Conservation (phyloP, 2,113 vertebrate species). For the Abramis brama region DNA sequence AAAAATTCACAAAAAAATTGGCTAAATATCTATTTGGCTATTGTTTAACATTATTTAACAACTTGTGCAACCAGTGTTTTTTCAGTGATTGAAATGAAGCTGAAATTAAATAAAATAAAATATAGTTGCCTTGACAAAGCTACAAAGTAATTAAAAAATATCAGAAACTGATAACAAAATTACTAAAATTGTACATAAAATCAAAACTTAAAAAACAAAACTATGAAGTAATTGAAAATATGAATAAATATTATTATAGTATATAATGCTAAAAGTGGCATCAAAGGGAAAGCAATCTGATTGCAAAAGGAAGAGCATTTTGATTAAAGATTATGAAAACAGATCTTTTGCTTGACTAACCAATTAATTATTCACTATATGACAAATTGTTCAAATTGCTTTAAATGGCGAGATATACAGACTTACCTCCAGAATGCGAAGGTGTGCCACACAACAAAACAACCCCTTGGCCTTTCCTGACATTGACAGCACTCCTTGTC, state of each 20-base stretch:
- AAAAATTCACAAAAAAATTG: too few species aligned
- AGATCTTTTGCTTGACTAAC: neutral
- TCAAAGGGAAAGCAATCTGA: neutral
- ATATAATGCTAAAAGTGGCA: neutral
- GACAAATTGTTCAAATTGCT: neutral
- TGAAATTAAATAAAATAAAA: neutral
- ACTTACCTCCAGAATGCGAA: conserved; percentile 86
- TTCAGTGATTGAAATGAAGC: neutral
- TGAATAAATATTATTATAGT: neutral
- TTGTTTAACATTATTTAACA: neutral
- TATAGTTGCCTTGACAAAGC: neutral
- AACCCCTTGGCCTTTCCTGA: conserved; percentile 93
- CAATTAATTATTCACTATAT: neutral
- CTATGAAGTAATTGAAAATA: neutral
- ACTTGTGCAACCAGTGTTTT: neutral
- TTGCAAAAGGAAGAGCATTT: neutral
- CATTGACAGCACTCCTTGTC: conserved; percentile 86
- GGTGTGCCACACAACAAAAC: conserved; percentile 90
- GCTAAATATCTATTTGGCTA: neutral
- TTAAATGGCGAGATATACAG: neutral
- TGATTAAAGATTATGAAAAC: neutral
- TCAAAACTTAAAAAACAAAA: neutral
- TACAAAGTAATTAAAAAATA: neutral
- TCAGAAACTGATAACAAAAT: neutral
- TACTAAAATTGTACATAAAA: neutral